phyloP scores from a whole-genome alignment of 2,797 vertebrate species.

The Hapalemur alaotrensis region DNA sequence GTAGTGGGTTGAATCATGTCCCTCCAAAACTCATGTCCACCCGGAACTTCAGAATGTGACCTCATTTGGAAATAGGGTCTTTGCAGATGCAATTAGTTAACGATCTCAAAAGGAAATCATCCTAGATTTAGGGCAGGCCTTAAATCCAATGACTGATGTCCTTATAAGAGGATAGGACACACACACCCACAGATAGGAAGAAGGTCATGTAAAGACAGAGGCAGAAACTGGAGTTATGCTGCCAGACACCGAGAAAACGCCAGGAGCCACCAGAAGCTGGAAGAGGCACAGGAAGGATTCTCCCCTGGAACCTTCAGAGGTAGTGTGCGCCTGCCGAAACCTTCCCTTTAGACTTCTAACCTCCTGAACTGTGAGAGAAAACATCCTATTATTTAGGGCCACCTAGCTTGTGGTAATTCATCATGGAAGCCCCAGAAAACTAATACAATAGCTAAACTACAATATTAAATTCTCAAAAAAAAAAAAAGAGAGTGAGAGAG shows the following conservation, averaged over 20 bases:
- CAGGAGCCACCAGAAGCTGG: not conserved
- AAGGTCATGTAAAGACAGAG: not conserved
- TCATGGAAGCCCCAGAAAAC: not conserved
- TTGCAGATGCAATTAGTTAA: not conserved
- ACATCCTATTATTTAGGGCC: not conserved
- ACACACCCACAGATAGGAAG: not conserved
- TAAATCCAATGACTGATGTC: not conserved
- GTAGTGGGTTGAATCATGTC: not conserved
- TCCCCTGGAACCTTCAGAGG: not conserved
- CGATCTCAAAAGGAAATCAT: slow-evolving; percentile 8
- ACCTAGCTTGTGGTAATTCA: not conserved
- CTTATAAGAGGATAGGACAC: not conserved
- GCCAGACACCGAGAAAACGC: not conserved
- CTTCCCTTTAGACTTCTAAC: not conserved
- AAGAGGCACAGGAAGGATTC: not conserved
- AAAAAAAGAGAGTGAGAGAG: not conserved
- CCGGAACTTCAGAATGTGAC: not conserved
- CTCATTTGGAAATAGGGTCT: not conserved
- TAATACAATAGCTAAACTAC: not conserved
- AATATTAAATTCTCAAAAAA: not conserved
- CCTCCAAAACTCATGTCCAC: not conserved
- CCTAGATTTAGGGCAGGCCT: not conserved
- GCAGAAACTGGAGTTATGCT: not conserved
- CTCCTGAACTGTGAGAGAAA: not conserved
- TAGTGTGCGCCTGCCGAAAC: not conserved